These are phyloP conservation scores for Distichodus sexfasciatus DNA, from an alignment of 2,797 vertebrate genomes.

Conservation along the genomic window DNA sequence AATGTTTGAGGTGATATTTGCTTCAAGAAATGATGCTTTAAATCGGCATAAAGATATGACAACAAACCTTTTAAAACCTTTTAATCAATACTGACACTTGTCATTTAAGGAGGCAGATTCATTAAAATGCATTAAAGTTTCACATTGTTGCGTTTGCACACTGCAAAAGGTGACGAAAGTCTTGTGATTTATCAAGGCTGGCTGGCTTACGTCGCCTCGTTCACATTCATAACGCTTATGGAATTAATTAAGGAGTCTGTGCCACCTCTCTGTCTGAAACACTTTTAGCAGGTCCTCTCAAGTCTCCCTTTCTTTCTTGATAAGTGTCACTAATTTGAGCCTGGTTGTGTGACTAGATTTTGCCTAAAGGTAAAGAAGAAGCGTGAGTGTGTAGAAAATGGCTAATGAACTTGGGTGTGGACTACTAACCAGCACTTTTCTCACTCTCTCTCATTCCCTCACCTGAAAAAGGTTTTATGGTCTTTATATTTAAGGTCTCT, in stretches of 20 bases:
- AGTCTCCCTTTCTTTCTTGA: background rate
- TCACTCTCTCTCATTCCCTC: background rate
- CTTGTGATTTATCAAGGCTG: constrained; percentile 20
- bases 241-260: constrained; percentile 18
- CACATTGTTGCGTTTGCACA: too few relatives aligned
- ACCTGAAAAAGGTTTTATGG: constrained; percentile 4
- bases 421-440: background rate
- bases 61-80: too few relatives aligned
- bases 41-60: too few relatives aligned
- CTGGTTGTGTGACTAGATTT: background rate
- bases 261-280: background rate
- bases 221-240: constrained; percentile 11
- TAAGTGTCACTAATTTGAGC: background rate
- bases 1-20: too few relatives aligned
- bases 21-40: too few relatives aligned
- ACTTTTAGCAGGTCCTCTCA: background rate
- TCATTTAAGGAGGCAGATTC: too few relatives aligned
- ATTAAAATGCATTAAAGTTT: too few relatives aligned
- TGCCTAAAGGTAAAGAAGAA: background rate
- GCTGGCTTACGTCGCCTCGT: constrained; percentile 1
- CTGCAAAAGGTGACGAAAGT: constrained; percentile 3
- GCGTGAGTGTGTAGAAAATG: background rate
- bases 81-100: too few relatives aligned
- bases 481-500: background rate
- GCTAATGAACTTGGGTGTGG: background rate